Conservation (phyloP, 1,140 invertebrate genomes). For the Saccostrea cuccullata region DNA sequence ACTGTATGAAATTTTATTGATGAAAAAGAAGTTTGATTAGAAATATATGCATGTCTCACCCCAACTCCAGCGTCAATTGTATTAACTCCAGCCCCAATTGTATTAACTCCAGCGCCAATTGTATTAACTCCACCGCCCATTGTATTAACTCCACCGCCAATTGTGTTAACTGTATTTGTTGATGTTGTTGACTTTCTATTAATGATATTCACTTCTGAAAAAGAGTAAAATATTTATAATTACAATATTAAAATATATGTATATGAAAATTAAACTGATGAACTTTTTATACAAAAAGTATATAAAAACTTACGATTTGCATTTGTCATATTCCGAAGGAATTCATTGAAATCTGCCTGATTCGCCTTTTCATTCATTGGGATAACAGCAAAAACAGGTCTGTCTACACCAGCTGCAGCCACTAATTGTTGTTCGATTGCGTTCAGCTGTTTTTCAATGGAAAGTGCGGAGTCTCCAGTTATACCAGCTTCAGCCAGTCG, state of each 20-base stretch:
- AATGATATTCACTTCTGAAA: constrained; percentile 23
- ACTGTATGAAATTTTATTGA: neutral
- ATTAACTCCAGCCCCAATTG: too few species aligned
- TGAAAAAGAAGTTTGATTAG: neutral
- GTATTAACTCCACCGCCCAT: neutral
- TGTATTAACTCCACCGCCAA: neutral
- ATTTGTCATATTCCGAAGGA: constrained; percentile 29
- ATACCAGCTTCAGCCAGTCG: constrained; percentile 20
- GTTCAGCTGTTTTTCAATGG: constrained; percentile 8
- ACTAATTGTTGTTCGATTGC: constrained; percentile 32
- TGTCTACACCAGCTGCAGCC: constrained; percentile 6
- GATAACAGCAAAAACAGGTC: constrained; percentile 39
- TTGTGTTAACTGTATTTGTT: neutral
- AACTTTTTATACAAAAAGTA: neutral
- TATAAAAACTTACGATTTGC: neutral
- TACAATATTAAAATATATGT: neutral
- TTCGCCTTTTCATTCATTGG: constrained; percentile 39
- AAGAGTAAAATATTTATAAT: neutral
- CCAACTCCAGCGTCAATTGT: neutral
- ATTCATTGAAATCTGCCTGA: constrained; percentile 27
- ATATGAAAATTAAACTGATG: neutral
- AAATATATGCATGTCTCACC: neutral
- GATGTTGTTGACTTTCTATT: neutral
- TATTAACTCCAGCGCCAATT: too few species aligned
- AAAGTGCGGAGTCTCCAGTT: neutral